A percentile compares a stretch with the other conserved stretches of the same genome.
phyloP scores from a whole-genome alignment of 1,140 invertebrate species.

The Drosophila busckii region DNA sequence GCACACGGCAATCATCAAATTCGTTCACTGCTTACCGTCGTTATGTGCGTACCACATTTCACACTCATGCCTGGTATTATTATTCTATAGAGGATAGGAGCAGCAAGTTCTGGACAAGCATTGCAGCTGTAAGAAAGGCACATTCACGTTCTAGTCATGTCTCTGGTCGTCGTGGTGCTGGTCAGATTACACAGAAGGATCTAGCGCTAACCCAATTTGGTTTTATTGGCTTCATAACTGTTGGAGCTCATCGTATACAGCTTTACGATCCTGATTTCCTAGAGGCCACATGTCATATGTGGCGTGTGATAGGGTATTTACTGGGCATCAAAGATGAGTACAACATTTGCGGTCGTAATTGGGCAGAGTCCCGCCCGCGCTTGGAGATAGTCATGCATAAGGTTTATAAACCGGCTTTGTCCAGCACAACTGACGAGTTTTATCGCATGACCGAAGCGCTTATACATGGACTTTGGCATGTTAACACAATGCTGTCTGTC shows the following conservation, averaged over 20 bases:
- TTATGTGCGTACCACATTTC: slow-evolving; percentile 86
- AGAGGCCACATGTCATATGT: slow-evolving; percentile 90
- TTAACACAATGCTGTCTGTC: slow-evolving; percentile 60
- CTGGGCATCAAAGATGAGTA: slow-evolving; percentile 88
- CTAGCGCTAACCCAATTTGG: slow-evolving; percentile 92
- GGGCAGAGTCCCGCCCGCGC: slow-evolving; percentile 53
- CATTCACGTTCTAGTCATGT: slow-evolving; percentile 83
- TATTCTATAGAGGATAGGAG: slow-evolving; percentile 77
- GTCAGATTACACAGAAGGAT: slow-evolving; percentile 85
- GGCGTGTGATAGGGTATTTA: slow-evolving; percentile 88
- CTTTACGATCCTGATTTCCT: slow-evolving; percentile 82
- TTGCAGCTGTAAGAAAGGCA: slow-evolving; percentile 83
- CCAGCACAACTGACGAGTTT: slow-evolving; percentile 54
- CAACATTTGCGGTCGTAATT: slow-evolving; percentile 67
- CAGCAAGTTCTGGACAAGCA: slow-evolving; percentile 82
- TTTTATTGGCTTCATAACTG: slow-evolving; percentile 88
- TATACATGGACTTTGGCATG: slow-evolving; percentile 65
- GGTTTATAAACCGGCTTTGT: slow-evolving; percentile 62
- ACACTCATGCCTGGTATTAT: slow-evolving; percentile 87
- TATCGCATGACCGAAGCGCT: slow-evolving; percentile 57
- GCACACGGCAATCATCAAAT: slow-evolving; percentile 83
- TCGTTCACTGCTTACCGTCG: slow-evolving; percentile 85
- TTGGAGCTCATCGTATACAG: slow-evolving; percentile 84
- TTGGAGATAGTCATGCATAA: slow-evolving; percentile 58
- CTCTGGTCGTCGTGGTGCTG: slow-evolving; percentile 77